Percentiles rank a stretch among this genome's conserved stretches.
Conservation (phyloP, 2,888 invertebrate genomes). For the Acanthosoma haemorrhoidale region DNA sequence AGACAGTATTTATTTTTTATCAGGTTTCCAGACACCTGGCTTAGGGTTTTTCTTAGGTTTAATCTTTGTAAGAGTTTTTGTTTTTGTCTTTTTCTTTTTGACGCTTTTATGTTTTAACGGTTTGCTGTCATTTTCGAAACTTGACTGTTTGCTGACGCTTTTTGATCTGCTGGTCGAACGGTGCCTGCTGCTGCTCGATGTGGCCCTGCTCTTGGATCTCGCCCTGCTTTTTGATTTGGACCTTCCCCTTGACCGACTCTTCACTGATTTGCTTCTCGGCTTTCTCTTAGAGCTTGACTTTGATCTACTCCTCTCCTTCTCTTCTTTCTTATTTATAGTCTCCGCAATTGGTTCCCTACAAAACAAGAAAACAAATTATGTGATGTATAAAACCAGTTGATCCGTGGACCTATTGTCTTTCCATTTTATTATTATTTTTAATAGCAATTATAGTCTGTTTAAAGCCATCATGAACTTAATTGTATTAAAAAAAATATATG, state of each 20-base stretch:
- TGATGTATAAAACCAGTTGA: not conserved
- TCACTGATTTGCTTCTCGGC: not conserved
- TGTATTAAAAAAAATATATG: no score
- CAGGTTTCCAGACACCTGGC: not conserved
- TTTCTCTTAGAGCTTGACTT: constrained; percentile 13
- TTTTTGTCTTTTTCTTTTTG: not conserved
- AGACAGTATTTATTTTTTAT: not conserved
- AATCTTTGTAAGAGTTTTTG: not conserved
- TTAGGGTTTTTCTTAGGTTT: not conserved
- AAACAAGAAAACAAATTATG: not conserved
- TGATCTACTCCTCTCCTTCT: constrained; percentile 27
- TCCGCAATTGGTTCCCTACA: constrained; percentile 7
- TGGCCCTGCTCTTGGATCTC: constrained; percentile 47
- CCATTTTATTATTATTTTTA: no score
- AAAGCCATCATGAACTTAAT: no score
- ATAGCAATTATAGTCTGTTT: no score
- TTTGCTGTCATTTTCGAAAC: not conserved
- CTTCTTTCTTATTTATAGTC: constrained; percentile 19
- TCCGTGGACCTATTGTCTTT: not conserved
- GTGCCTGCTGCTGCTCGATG: constrained; percentile 47
- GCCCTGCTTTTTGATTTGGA: constrained; percentile 39
- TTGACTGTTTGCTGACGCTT: not conserved
- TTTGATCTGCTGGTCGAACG: not conserved
- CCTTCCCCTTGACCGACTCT: constrained; percentile 1
- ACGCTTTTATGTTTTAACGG: not conserved